These are phyloP conservation scores for Albula glossodonta DNA, from an alignment of 2,113 vertebrate genomes.

Conservation along the genomic window DNA sequence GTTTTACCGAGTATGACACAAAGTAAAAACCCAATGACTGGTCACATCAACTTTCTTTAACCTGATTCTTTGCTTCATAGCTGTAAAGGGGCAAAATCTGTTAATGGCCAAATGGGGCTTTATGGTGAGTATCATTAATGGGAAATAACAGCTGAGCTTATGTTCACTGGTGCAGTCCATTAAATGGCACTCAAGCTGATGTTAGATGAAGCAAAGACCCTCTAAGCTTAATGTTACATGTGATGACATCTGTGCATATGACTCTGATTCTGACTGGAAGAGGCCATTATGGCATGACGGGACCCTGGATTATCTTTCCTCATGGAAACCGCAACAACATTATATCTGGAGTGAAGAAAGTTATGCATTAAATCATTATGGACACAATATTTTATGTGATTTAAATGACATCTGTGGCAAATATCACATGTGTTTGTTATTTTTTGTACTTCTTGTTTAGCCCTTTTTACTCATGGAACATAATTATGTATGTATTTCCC, in stretches of 20 bases:
- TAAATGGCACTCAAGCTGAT: neutral
- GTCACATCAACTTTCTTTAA: neutral
- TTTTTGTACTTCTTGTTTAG: no score
- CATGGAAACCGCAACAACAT: constrained; percentile 30
- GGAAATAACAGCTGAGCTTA: neutral
- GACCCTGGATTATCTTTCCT: constrained; percentile 33
- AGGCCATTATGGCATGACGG: constrained; percentile 33
- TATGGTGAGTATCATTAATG: constrained; percentile 11
- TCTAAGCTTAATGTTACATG: constrained; percentile 18
- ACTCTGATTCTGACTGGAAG: constrained; percentile 22
- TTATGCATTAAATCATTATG: constrained; percentile 27
- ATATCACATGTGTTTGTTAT: neutral
- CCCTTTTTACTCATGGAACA: no score
- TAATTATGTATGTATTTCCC: no score
- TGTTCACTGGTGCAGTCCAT: constrained; percentile 6
- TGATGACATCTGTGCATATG: constrained; percentile 14
- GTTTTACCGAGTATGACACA: neutral
- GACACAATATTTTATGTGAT: constrained; percentile 27
- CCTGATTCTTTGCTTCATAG: neutral
- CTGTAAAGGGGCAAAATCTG: neutral
- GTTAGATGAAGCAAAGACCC: neutral
- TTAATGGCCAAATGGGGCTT: neutral
- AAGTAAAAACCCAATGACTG: neutral
- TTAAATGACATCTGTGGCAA: neutral
- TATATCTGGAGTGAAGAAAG: constrained; percentile 31